Conservation (phyloP, 92 coral and sea anemone species). For the Epizoanthus rinbou region DNA sequence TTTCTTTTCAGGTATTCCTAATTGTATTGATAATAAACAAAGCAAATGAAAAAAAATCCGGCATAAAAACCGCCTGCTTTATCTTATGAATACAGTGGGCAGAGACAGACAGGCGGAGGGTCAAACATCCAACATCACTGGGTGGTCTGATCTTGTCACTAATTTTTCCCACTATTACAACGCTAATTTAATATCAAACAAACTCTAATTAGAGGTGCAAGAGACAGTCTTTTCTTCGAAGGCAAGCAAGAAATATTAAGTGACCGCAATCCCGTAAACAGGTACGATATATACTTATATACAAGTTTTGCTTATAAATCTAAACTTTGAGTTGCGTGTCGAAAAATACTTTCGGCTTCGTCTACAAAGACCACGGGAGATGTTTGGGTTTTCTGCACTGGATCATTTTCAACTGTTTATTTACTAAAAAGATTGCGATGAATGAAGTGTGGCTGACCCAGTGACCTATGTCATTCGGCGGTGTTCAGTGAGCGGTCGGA, state of each 20-base stretch:
- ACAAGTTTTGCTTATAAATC: background rate
- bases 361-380: constrained; percentile 39
- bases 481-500: constrained; percentile 1
- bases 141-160: constrained; percentile 37
- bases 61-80: constrained; percentile 2
- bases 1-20: constrained; percentile 13
- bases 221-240: background rate
- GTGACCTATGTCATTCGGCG: constrained; percentile 38
- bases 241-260: background rate
- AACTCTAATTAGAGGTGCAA: background rate
- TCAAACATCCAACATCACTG: background rate
- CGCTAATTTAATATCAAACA: background rate
- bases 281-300: background rate
- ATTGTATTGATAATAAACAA: constrained; percentile 32
- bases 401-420: constrained; percentile 40
- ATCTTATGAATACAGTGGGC: constrained; percentile 1
- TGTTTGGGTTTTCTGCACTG: constrained; percentile 12
- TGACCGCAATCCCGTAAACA: background rate
- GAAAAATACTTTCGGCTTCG: constrained; percentile 25
- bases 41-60: constrained; percentile 38
- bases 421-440: constrained; percentile 38
- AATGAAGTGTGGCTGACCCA: constrained; percentile 27
- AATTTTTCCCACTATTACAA: constrained; percentile 4
- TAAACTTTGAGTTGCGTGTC: constrained; percentile 23
- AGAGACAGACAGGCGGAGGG: background rate